Percentiles rank a stretch among this genome's conserved stretches.
phyloP scores from a whole-genome alignment of 2,888 invertebrate genomes.

The Ferdinandea cuprea region DNA sequence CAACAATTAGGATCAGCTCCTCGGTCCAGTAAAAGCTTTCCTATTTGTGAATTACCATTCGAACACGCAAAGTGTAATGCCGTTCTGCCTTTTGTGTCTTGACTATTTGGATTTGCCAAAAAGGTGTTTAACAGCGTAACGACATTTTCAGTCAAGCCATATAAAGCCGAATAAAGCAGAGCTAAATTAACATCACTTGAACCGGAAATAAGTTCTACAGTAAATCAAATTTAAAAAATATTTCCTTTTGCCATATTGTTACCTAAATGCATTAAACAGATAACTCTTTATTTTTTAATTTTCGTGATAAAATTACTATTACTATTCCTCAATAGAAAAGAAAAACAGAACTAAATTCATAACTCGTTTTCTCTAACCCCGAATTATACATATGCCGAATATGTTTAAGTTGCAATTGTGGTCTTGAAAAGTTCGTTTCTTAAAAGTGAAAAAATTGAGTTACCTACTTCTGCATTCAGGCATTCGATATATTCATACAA shows the following conservation, averaged over 20 bases:
- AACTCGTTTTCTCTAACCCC: too few relatives aligned
- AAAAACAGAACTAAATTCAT: too few relatives aligned
- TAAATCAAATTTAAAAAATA: neutral
- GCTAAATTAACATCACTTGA: conserved; percentile 81
- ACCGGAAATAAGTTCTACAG: conserved; percentile 78
- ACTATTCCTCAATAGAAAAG: too few relatives aligned
- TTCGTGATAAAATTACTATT: too few relatives aligned
- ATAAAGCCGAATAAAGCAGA: conserved; percentile 80
- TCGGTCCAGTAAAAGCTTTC: conserved; percentile 87
- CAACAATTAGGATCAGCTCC: conserved; percentile 89
- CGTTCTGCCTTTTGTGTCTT: conserved; percentile 88
- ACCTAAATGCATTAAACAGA: too few relatives aligned
- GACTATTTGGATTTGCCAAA: conserved; percentile 85
- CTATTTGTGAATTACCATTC: conserved; percentile 88
- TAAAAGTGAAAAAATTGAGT: too few relatives aligned
- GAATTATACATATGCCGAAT: too few relatives aligned
- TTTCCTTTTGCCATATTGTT: neutral
- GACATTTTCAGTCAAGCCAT: conserved; percentile 79
- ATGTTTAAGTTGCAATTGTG: too few relatives aligned
- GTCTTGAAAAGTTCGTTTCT: too few relatives aligned
- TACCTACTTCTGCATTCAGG: too few relatives aligned
- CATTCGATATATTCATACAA: too few relatives aligned
- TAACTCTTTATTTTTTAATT: too few relatives aligned
- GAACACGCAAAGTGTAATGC: conserved; percentile 91
- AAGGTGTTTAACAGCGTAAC: conserved; percentile 79